phyloP scores from a whole-genome alignment of 2,113 vertebrate species.

The Passer domesticus region DNA sequence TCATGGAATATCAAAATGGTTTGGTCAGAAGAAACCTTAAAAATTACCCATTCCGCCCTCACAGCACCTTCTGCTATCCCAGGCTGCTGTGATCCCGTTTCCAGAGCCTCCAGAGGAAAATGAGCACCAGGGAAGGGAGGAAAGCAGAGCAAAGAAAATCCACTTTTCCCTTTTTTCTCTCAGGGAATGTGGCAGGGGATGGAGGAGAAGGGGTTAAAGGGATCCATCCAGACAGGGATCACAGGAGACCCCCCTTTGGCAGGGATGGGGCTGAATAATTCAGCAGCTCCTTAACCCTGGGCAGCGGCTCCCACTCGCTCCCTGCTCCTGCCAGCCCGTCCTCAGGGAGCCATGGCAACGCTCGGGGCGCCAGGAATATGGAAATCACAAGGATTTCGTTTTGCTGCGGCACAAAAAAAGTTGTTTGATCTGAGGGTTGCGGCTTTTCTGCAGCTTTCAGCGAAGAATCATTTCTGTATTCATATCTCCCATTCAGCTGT shows the following conservation, averaged over 20 bases:
- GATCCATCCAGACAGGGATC: not conserved
- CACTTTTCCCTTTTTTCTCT: not conserved
- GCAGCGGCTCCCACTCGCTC: not conserved
- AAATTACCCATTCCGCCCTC: not conserved
- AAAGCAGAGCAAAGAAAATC: not conserved
- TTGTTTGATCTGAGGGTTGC: constrained; percentile 41
- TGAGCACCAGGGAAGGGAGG: rapidly evolving
- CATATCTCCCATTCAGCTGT: constrained; percentile 19
- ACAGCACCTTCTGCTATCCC: not conserved
- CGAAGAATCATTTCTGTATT: not conserved
- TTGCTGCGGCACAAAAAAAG: constrained; percentile 25
- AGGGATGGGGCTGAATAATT: constrained; percentile 51
- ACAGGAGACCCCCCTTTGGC: constrained; percentile 7
- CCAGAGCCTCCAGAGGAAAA: not conserved
- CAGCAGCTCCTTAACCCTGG: constrained; percentile 46
- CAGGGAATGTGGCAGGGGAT: rapidly evolving
- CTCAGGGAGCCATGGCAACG: constrained; percentile 50
- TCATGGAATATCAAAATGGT: no score
- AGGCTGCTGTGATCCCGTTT: not conserved
- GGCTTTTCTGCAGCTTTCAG: constrained; percentile 50
- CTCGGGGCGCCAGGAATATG: constrained; percentile 25
- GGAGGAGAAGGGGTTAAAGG: not conserved
- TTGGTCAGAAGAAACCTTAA: not conserved
- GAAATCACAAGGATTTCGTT: constrained; percentile 60
- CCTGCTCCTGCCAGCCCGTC: constrained; percentile 29